Evolutionary conservation across 2,888 invertebrate genomes (phyloP), one percentile per base, ranked within the genome.

Genomic region (Acleris sparsana): DNA sequence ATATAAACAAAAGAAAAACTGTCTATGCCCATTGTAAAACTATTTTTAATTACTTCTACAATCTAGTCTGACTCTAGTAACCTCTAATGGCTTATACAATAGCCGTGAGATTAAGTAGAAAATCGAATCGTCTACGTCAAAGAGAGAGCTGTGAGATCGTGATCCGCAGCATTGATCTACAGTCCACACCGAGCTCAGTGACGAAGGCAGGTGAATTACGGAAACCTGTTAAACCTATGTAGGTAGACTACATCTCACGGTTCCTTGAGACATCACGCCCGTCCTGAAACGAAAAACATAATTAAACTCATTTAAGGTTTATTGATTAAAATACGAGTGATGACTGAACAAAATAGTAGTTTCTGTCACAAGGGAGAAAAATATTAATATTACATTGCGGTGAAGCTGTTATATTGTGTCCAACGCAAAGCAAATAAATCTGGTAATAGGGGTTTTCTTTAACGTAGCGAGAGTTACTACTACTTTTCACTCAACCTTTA

Each of bases 71-170:
- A 62, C 66, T 62, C 39, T 53, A 57, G 61, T 46, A 57, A 66
- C 51, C 65, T 56, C 60, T 52, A 57, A 57, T 57, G 51, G 65
- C 52, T 63, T 63, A 58, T 58, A 66, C 66, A 66, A 66, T 63
- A 65, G 63, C 70, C 71, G 70, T 73, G 71, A 69, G 70, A 71
- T 69, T 66, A 63, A 62, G 63, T 65, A 67, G 67, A 65, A 68
- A 68, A 70, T 67, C 67, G 64, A 59, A 69, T 62, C 66, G 67
- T 70, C 70, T 69, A 69, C 67, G 69, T 62, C 62, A 52, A 63
- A 67, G 72, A 72, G 72, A 73, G 73, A 72, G 72, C 63, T 68
- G 63, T 55, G 67, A 69, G 67, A 71, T 69, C 67, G 70, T 64
- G 67, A 67, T 67, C 49, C 58, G 60, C 52, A 63, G 56, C 58